Evolutionary conservation across 2,888 invertebrate genomes (phyloP).

Genomic region (Conomelus anceps): DNA sequence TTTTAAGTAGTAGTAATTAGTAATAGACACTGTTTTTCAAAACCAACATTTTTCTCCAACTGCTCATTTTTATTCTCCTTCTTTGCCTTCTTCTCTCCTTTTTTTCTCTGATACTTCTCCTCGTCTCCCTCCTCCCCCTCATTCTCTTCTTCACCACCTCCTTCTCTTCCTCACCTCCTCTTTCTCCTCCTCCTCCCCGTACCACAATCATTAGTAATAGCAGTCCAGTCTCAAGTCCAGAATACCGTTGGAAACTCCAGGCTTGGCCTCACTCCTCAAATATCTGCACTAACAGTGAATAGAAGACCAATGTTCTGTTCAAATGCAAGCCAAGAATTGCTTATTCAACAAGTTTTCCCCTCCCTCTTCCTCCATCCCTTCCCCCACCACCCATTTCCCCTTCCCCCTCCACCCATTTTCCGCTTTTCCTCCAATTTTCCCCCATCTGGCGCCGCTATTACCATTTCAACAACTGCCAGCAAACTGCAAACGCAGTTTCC

Average conservation of each 20-base stretch:
- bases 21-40: too few species aligned
- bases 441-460: too few species aligned
- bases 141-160: too few species aligned
- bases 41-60: too few species aligned
- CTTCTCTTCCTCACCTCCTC: too few species aligned
- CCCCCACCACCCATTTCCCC: neutral
- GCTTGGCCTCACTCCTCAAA: neutral
- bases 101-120: neutral
- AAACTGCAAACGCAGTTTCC: neutral
- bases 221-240: neutral
- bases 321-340: neutral
- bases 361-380: neutral
- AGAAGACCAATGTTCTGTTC: neutral
- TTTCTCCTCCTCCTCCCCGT: too few species aligned
- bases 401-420: too few species aligned
- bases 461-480: neutral
- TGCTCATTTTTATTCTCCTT: too few species aligned
- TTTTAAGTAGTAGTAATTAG: too few species aligned
- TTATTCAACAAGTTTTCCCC: neutral
- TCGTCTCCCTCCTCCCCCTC: too few species aligned
- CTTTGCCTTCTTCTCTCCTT: too few species aligned
- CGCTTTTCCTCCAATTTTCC: too few species aligned
- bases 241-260: neutral
- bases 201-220: neutral
- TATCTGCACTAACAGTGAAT: neutral